These are phyloP conservation scores for Spialia ferax DNA, from an alignment of 2,888 invertebrate species.

Conservation along the genomic window DNA sequence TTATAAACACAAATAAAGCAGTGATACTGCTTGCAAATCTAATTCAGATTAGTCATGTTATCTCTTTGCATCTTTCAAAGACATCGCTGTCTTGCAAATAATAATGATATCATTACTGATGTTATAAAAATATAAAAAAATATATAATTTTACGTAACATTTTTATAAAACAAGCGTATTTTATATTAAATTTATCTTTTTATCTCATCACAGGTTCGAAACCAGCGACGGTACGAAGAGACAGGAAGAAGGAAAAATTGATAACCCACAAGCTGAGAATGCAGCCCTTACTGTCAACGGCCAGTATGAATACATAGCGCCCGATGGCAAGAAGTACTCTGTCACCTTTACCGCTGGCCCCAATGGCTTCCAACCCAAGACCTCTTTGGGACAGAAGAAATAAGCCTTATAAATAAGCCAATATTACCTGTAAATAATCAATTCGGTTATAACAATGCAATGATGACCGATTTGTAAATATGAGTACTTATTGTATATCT, in stretches of 20 bases:
- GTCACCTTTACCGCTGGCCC: constrained; percentile 88
- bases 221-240: constrained; percentile 89
- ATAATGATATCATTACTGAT: too few species aligned
- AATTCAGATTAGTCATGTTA: too few species aligned
- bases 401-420: neutral
- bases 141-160: too few species aligned
- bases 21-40: too few species aligned
- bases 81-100: too few species aligned
- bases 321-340: constrained; percentile 89
- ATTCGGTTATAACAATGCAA: neutral
- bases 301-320: constrained; percentile 88
- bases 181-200: too few species aligned
- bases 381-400: constrained; percentile 76
- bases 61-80: too few species aligned
- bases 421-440: constrained; percentile 18
- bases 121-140: too few species aligned
- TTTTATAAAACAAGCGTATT: too few species aligned
- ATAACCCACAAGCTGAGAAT: constrained; percentile 88
- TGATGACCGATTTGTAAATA: constrained; percentile 2
- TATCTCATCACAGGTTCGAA: constrained; percentile 82
- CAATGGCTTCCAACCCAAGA: constrained; percentile 87
- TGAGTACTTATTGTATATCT: neutral
- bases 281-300: constrained; percentile 89
- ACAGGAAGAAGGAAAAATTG: constrained; percentile 88
- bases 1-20: too few species aligned